Evolutionary conservation across 2,888 invertebrate species (phyloP), one percentile per base, ranked within the genome.

Genomic region (Flexamia atlantica): DNA sequence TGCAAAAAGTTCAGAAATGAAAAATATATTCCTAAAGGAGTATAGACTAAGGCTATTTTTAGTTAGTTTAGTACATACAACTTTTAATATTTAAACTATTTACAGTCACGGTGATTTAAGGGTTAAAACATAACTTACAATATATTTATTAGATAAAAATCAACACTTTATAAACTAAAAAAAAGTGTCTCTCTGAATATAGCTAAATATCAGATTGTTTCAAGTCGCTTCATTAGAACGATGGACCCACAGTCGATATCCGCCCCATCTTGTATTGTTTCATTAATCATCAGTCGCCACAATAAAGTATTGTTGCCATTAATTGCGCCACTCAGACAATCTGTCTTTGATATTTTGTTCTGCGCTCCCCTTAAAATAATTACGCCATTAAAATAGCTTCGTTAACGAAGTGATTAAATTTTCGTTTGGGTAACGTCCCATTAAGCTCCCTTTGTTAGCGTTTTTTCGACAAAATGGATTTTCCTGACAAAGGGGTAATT

Each of bases 371-470:
- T 40, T 72, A 40, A 40, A 72, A 72, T 72, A 72, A 72, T 72
- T 72, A 72, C 72, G 72, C 40, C 72, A 72, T 72, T 40, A 42
- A 72, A 72, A 36, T 40, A 40, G 72, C 72, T 72, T 72, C 72
- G 72, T 72, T 72, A 72, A 42, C 40, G 72, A 72, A 72, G 23
- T 72, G 72, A 42, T 64, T 64, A 64, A 64, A 30, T 64, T 64
- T 64, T 64, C 64, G 64, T 64, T 64, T 64, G 64, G 25, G 64
- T 64, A 64, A 28, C 64, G 30, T 64, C 64, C 64, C 64, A 64
- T 64, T 64, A 64, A 30, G 64, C 64, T 28, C 20, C n/a, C 64
- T 64, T 64, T 64, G 64, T 64, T 64, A 20, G 64, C 25, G 64
- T 64, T 64, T 46, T 64, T 64, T 64, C 28, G 30, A 28, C 28